phyloP scores from a whole-genome alignment of 2,888 invertebrate genomes.

The Cremastinae sp. region DNA sequence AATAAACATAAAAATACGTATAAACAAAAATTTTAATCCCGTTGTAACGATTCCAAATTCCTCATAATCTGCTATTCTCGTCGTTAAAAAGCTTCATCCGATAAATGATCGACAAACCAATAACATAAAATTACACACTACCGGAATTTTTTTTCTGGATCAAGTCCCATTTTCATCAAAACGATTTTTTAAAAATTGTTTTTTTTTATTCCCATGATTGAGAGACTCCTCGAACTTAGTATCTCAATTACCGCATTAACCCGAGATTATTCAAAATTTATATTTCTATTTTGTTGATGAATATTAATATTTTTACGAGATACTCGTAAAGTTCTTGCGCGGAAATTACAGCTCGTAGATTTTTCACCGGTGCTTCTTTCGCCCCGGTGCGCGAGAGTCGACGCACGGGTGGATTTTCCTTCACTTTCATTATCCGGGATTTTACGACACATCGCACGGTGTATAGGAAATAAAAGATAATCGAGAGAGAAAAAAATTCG shows the following conservation, averaged over 20 bases:
- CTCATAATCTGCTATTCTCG: no score
- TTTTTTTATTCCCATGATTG: no score
- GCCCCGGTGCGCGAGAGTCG: background rate
- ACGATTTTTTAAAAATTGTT: no score
- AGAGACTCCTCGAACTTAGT: no score
- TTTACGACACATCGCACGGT: slow-evolving; percentile 36
- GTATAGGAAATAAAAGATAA: slow-evolving; percentile 50
- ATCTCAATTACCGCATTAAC: background rate
- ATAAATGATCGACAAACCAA: no score
- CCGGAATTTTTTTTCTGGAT: no score
- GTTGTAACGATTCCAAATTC: no score
- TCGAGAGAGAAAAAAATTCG: slow-evolving; percentile 24
- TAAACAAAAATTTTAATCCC: no score
- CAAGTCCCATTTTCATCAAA: no score
- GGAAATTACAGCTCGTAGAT: slow-evolving; percentile 21
- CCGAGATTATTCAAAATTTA: background rate
- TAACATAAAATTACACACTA: no score
- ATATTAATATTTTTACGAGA: slow-evolving; percentile 20
- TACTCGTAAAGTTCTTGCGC: slow-evolving; percentile 4
- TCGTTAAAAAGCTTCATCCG: no score
- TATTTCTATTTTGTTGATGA: background rate
- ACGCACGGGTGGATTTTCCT: slow-evolving; percentile 48
- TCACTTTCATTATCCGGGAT: slow-evolving; percentile 54
- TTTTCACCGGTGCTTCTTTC: slow-evolving; percentile 5
- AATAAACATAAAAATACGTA: no score